Conservation (phyloP, 2,113 vertebrate genomes). For the Camelus dromedarius region DNA sequence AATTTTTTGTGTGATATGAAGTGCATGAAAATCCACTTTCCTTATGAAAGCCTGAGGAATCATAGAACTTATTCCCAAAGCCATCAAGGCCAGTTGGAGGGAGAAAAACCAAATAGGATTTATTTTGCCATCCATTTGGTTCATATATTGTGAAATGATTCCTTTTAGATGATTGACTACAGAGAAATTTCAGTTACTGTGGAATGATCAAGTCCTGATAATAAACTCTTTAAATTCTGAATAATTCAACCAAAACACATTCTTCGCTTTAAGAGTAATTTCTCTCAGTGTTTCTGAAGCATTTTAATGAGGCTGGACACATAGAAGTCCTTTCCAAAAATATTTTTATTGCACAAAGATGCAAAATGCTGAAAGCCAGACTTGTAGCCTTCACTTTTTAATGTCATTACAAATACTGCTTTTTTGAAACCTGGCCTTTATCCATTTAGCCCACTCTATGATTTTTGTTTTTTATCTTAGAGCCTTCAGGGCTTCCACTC, state of each 20-base stretch:
- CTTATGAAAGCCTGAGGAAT: slow-evolving; percentile 1
- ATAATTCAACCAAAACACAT: not conserved
- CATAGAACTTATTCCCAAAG: not conserved
- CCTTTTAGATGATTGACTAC: slow-evolving; percentile 16
- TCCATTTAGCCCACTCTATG: not conserved
- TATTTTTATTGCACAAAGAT: not conserved
- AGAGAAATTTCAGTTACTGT: not conserved
- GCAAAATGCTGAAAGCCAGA: not conserved
- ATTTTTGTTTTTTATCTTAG: not conserved
- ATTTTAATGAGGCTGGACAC: not conserved
- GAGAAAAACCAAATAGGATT: not conserved
- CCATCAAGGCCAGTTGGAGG: not conserved
- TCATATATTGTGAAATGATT: not conserved
- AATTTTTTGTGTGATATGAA: not conserved
- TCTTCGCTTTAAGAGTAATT: not conserved
- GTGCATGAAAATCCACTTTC: not conserved
- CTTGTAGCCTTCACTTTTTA: not conserved
- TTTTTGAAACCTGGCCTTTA: not conserved
- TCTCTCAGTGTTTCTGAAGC: not conserved
- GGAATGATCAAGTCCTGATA: not conserved
- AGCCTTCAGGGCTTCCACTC: not conserved
- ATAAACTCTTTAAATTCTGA: not conserved
- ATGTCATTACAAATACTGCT: not conserved
- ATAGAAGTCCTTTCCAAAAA: not conserved
- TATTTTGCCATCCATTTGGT: slow-evolving; percentile 2